phyloP scores from a whole-genome alignment of 2,797 vertebrate genomes.

The Triplophysa yarkandensis region DNA sequence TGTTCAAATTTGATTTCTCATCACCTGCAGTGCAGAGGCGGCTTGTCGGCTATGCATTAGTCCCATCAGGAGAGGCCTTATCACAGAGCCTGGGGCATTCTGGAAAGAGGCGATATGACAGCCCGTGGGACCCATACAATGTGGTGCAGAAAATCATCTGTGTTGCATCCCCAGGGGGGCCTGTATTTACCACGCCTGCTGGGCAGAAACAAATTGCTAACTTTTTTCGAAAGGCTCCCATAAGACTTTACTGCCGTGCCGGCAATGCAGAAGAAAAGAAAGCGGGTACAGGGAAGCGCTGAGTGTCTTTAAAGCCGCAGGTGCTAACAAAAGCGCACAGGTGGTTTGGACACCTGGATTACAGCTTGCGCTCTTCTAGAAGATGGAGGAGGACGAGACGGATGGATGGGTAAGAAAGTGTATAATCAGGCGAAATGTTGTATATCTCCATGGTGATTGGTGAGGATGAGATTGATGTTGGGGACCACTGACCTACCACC shows the following conservation, averaged over 20 bases:
- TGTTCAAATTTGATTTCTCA: slow-evolving; percentile 38
- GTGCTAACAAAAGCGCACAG: slow-evolving; percentile 29
- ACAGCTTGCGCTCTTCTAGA: neutral
- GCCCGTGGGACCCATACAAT: slow-evolving; percentile 39
- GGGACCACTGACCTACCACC: slow-evolving; percentile 8
- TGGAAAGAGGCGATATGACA: slow-evolving; percentile 34
- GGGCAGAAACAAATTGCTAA: slow-evolving; percentile 48
- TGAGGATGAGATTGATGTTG: neutral
- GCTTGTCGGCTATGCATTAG: slow-evolving; percentile 23
- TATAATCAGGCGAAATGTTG: slow-evolving; percentile 6
- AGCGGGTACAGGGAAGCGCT: slow-evolving; percentile 49
- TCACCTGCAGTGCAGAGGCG: slow-evolving; percentile 40
- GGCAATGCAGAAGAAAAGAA: slow-evolving; percentile 37
- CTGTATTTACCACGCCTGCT: slow-evolving; percentile 57
- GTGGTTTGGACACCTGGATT: slow-evolving; percentile 42
- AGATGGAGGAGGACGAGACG: neutral
- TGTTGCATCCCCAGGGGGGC: slow-evolving; percentile 43
- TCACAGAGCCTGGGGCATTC: slow-evolving; percentile 43
- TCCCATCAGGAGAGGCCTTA: slow-evolving; percentile 51
- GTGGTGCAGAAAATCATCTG: slow-evolving; percentile 52
- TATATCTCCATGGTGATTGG: neutral
- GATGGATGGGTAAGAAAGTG: neutral
- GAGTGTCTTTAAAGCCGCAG: slow-evolving; percentile 37
- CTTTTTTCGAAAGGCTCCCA: slow-evolving; percentile 36
- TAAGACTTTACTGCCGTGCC: slow-evolving; percentile 45